Evolutionary conservation across 1,140 invertebrate genomes (phyloP), one percentile per base, ranked within the genome.

Genomic region (Papilio polyxenes): DNA sequence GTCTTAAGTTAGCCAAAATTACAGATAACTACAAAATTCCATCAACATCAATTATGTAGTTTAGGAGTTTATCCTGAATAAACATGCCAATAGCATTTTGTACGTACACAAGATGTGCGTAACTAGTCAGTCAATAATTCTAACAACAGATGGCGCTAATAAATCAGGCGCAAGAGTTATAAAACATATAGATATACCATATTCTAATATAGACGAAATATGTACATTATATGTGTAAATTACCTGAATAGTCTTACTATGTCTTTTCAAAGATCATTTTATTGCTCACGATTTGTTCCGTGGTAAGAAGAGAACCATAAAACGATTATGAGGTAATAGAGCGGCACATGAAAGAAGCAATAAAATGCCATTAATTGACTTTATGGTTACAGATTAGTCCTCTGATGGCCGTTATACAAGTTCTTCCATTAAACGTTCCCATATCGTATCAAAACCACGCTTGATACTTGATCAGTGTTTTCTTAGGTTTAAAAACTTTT

Each of bases 281-380:
- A 77, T 23, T 77, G 49, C 75, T 48, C 75, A 51, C 75, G 75
- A 77, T 77, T 77, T 31, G 75, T 77, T 77, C 75, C 75, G n/a
- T 56, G 53, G 53, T 49, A 56, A 11, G 44, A 3, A 15, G 48
- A 56, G 75, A 53, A n/a, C 75, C 23, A 77, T 77, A 77, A 77
- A 77, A 77, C 75, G 75, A 77, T 77, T 77, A 77, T 77, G 75
- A 77, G 48, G 48, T 77, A 77, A 77, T 77, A 53, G 75, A 77
- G 75, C 75, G 74, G 44, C 17, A 31, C 75, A 77, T 77, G 44
- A 51, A 77, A 77, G 75, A 77, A 77, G 75, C 75, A 77, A 77
- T 77, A 77, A 77, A 77, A 77, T n/a, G 75, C 4, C 13, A 77
- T 51, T 77, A 53, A 75, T 77, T 77, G 48, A 77, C 75, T 77